phyloP scores from a whole-genome alignment of 2,888 invertebrate species.

The Mayetiola destructor region DNA sequence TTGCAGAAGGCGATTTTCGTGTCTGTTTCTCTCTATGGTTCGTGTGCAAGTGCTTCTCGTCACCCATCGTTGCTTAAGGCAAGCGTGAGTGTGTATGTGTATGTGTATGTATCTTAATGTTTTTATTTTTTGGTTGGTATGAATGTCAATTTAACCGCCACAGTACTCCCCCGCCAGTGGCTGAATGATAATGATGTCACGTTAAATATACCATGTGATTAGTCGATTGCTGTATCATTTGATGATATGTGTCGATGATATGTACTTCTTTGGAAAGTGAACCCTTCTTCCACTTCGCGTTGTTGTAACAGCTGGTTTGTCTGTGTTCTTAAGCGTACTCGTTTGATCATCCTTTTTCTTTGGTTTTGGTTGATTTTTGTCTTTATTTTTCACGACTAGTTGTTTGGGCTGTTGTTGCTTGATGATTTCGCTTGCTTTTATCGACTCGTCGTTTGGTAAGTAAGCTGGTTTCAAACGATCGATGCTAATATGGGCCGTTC shows the following conservation, averaged over 20 bases:
- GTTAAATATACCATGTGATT: neutral
- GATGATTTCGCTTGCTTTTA: too few relatives aligned
- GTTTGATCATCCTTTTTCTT: neutral
- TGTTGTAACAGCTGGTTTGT: neutral
- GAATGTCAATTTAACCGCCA: neutral
- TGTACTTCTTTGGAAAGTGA: neutral
- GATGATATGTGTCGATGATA: neutral
- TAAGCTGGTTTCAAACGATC: slow-evolving; percentile 19
- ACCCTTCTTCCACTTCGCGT: neutral
- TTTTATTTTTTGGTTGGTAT: neutral
- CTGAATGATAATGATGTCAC: neutral
- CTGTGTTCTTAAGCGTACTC: neutral
- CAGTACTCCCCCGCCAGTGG: neutral
- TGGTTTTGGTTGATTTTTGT: neutral
- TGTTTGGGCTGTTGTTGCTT: neutral
- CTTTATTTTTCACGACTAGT: neutral
- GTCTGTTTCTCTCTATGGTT: neutral
- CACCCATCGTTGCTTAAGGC: neutral
- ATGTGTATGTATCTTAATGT: neutral
- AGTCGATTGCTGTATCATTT: neutral
- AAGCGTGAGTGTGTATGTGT: neutral
- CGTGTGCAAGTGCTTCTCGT: neutral
- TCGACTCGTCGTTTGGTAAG: slow-evolving; percentile 18
- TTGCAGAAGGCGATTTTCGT: neutral
- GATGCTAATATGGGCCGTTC: neutral